Evolutionary conservation across 2,797 vertebrate genomes (phyloP).

Genomic region (Capromys pilorides): DNA sequence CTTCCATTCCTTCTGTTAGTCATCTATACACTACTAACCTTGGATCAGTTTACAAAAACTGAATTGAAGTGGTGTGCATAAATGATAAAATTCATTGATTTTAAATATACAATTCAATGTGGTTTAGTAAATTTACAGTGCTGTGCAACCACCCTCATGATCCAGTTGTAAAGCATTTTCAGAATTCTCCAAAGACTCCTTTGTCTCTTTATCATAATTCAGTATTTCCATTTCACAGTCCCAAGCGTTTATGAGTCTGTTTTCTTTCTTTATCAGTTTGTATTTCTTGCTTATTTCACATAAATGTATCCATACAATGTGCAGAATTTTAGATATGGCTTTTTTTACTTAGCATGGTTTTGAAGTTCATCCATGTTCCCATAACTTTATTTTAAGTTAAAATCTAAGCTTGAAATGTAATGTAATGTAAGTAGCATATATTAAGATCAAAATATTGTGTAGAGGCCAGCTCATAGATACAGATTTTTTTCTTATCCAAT

Average conservation of each 20-base stretch:
- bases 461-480: neutral
- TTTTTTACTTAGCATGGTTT: neutral
- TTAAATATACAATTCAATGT: neutral
- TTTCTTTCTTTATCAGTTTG: neutral
- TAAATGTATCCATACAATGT: neutral
- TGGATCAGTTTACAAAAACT: neutral
- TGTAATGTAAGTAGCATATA: neutral
- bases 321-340: neutral
- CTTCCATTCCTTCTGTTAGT: neutral
- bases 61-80: neutral
- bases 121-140: neutral
- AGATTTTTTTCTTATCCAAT: neutral
- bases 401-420: neutral
- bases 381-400: conserved; percentile 35
- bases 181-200: neutral
- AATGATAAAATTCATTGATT: neutral
- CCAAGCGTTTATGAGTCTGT: neutral
- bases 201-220: neutral
- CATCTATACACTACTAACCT: neutral
- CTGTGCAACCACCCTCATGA: neutral
- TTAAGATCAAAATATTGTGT: neutral
- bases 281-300: neutral
- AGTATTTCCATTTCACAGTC: neutral
- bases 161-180: conserved; percentile 31
- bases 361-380: conserved; percentile 11